Evolutionary conservation across 2,113 vertebrate genomes (phyloP), one percentile per base, ranked within the genome.

Genomic region (Copsychus sechellarum): DNA sequence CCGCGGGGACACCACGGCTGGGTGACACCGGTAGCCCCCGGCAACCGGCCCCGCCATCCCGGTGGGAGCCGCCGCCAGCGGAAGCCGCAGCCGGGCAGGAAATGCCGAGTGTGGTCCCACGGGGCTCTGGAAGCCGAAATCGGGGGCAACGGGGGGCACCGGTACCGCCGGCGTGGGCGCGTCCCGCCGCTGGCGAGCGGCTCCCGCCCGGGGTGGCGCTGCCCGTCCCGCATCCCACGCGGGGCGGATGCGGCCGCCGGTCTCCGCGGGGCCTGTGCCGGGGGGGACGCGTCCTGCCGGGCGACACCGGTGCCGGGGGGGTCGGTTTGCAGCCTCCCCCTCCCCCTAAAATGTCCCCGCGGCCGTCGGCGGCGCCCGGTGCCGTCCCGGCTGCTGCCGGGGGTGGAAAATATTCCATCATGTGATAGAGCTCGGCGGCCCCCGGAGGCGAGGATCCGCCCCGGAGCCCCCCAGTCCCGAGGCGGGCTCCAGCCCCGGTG

Each of bases 31-130:
- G 6, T 36, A 19, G 6, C 69, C 14, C 22, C 48, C 16, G 9
- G 5, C 14, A 5, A 38, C 53, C 12, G 22, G 48, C 43, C 23
- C 67, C 31, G 13, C 69, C 22, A 5, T 61, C 87, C 88, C 36
- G 48, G 58, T 42, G 83, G 73, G 33, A 60, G 29, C 78, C 5
- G 56, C 13, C 56, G 61, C 78, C 91, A 84, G 56, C 69, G 74
- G 91, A 88, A 95, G 64, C 87, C 5, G 11, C 9, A 8, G 50
- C n/a, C 21, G 23, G 91, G 64, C 94, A 93, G 94, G 91, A 93
- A 95, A 93, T 95, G 29, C 84, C 64, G 26, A 81, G 10, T 7
- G 54, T 13, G 58, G 9, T 74, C 88, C 48, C 36, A 1, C 5
- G 57, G 72, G 82, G 61, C 29, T 90, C 40, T n/a, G 91, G 33